Base-by-base conservation (phyloP, 92 coral and sea anemone species). In the Zoanthus sansibaricus region DNA sequence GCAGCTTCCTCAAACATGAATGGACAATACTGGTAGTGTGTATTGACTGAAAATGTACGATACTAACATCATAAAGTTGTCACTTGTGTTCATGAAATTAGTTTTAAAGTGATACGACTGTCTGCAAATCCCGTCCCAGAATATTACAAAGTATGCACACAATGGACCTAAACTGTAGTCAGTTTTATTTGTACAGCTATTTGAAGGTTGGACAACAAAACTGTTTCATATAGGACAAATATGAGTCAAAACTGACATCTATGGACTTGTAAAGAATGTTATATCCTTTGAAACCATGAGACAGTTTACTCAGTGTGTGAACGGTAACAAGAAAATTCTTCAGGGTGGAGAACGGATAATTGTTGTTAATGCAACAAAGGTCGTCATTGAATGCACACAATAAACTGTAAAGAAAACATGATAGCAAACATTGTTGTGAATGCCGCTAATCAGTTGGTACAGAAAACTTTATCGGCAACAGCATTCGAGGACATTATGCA, bases 1-100 rank as follows among this genome's bases (percentile, higher is more conserved):
- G 72, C 72, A 68, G 20, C 72, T 68, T 68, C 72, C 21, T 68
- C 72, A 68, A 68, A 25, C 25, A 25, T 64, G n/a, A 17, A 64
- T 68, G 72, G 72, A 68, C 20, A 68, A 68, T 68, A 68, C 72
- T 30, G 42, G 5, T 68, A 16, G 7, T 68, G 72, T 68, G 72
- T 68, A 68, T 21, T 68, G 21, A 21, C 72, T 68, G 21, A 68
- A 68, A 68, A 13, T 30, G 42, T 68, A 68, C 9, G 37, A 68
- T 68, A 7, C 21, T 13, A 68, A 13, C 21, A 13, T 68, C 72
- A 21, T 68, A 68, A 68, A 68, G 72, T 68, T 30, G 21, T 68
- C 42, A 68, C 72, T 68, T 68, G 72, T 21, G 21, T 68, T 61
- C 17, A 61, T 61, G 68, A 61, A 61, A 61, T 61, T 16, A 61